Conservation (phyloP, 1,140 invertebrate genomes). For the Metaphire vulgaris region DNA sequence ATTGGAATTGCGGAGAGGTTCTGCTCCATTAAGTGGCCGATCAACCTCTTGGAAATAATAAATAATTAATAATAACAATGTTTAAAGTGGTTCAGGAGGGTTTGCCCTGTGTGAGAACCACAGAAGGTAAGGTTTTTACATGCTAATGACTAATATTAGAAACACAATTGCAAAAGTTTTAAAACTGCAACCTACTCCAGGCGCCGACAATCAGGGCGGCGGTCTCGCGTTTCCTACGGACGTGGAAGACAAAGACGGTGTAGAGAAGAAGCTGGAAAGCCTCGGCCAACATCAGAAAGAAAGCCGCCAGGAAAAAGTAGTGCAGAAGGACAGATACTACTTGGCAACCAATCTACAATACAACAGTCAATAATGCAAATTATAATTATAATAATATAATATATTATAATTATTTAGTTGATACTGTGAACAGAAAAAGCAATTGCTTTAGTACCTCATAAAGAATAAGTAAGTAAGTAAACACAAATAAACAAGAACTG, state of each 20-base stretch:
- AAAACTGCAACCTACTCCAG: constrained; percentile 20
- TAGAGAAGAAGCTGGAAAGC: constrained; percentile 26
- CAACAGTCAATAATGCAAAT: not conserved
- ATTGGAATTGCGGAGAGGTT: not conserved
- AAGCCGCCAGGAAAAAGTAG: constrained; percentile 32
- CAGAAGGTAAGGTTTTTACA: too few species aligned
- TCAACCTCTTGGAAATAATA: not conserved
- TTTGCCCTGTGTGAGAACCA: too few species aligned
- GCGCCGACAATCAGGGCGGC: not conserved
- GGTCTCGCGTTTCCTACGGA: constrained; percentile 20
- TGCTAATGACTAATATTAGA: not conserved
- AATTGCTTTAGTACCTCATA: not conserved
- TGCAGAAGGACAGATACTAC: constrained; percentile 29
- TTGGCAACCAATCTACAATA: constrained; percentile 26
- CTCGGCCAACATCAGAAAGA: constrained; percentile 33
- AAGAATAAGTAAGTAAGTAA: not conserved
- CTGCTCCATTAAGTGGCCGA: not conserved
- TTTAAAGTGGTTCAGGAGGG: too few species aligned
- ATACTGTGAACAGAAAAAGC: not conserved
- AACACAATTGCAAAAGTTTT: not conserved
- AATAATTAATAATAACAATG: too few species aligned
- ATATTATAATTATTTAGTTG: too few species aligned
- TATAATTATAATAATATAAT: not conserved
- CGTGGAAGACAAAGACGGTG: constrained; percentile 31
- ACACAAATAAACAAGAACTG: not conserved